Percentiles rank a stretch among this genome's conserved stretches.
Conservation (phyloP, 2,113 vertebrate species). For the Sylvia atricapilla region DNA sequence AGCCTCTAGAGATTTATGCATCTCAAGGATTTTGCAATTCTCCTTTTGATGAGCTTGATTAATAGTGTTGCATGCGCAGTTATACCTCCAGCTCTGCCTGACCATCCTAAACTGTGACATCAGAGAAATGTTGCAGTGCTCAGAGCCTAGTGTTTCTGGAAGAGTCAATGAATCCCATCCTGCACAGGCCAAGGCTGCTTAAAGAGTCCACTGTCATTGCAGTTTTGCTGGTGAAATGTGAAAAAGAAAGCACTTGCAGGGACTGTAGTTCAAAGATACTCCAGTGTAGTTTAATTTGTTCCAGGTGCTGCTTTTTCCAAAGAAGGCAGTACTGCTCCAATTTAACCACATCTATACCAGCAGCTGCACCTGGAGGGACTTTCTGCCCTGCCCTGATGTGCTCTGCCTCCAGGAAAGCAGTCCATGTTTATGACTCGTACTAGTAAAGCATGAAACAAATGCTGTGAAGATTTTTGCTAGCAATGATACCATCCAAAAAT, state of each 20-base stretch:
- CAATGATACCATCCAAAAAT: background rate
- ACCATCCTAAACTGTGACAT: background rate
- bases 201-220: background rate
- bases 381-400: no score
- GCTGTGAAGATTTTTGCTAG: background rate
- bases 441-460: background rate
- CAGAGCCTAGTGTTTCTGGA: background rate
- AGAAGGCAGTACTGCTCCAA: background rate
- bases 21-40: constrained; percentile 16
- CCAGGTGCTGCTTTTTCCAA: background rate
- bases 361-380: background rate
- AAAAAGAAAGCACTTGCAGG: background rate
- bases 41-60: constrained; percentile 23
- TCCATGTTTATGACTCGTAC: fast-evolving
- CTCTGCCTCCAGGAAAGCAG: background rate
- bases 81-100: background rate
- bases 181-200: background rate
- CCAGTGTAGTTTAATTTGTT: background rate
- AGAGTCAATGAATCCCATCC: background rate
- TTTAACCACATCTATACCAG: background rate
- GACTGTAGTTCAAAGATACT: background rate
- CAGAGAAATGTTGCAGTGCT: background rate
- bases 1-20: background rate
- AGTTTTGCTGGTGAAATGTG: background rate
- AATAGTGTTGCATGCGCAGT: background rate